Evolutionary conservation across 2,113 vertebrate genomes (phyloP).

Genomic region (Periophthalmus modestus): DNA sequence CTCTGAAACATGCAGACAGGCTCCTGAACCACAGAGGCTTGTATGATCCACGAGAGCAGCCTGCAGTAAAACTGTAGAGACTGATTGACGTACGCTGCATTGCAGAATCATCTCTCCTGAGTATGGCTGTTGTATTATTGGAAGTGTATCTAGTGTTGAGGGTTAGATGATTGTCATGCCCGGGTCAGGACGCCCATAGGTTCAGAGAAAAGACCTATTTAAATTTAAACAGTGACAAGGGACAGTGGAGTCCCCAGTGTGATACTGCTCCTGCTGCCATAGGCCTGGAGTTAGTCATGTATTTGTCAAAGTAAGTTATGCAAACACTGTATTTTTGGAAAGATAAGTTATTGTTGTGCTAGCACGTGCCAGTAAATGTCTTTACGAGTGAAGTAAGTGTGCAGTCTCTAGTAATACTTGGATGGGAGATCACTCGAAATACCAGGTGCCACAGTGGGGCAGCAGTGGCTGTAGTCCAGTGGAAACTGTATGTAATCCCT

Average conservation of each 20-base stretch:
- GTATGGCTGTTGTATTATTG: slow-evolving; percentile 36
- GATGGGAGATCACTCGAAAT: no score
- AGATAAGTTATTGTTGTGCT: no score
- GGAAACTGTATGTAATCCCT: no score
- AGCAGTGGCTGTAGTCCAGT: no score
- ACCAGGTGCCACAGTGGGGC: no score
- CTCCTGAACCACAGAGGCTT: background rate
- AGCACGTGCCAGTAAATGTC: no score
- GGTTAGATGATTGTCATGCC: slow-evolving; percentile 21
- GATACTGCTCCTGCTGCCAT: background rate
- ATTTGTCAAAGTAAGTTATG: background rate
- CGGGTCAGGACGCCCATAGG: slow-evolving; percentile 21
- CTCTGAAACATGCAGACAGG: slow-evolving; percentile 6
- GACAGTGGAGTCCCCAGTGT: slow-evolving; percentile 7
- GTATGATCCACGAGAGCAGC: background rate
- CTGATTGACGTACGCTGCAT: background rate
- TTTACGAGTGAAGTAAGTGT: no score
- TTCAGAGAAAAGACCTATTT: slow-evolving; percentile 19
- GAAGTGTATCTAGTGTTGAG: slow-evolving; percentile 52
- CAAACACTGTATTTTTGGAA: background rate
- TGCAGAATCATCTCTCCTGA: slow-evolving; percentile 6
- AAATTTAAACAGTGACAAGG: slow-evolving; percentile 24
- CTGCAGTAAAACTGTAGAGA: background rate
- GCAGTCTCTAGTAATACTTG: no score
- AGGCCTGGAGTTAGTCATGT: background rate